Evolutionary conservation across 2,113 vertebrate species (phyloP).

Genomic region (Polyodon spathula): DNA sequence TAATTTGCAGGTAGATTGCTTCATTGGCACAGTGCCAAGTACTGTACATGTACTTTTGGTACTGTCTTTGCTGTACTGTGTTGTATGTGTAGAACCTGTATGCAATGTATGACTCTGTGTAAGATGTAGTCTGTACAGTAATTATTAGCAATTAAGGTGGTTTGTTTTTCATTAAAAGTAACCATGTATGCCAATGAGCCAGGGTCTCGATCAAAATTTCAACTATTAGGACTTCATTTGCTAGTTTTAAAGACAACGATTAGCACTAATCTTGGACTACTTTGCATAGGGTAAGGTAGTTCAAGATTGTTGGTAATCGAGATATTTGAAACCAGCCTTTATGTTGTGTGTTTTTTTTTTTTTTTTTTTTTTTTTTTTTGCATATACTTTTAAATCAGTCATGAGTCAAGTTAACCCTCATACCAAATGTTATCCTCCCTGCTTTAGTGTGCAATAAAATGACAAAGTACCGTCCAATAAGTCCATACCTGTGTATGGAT

Average conservation of each 20-base stretch:
- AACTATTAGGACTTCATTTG: too few relatives aligned
- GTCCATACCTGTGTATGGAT: conserved; percentile 95
- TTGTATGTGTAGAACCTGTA: background rate
- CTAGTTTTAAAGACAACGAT: too few relatives aligned
- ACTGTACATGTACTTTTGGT: background rate
- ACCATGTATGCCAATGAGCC: too few relatives aligned
- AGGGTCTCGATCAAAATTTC: too few relatives aligned
- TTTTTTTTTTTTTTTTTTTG: background rate
- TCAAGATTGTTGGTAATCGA: too few relatives aligned
- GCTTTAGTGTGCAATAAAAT: conserved; percentile 82
- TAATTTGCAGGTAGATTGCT: background rate
- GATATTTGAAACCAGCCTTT: too few relatives aligned
- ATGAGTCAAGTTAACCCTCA: background rate
- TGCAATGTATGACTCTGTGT: background rate
- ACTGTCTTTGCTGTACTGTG: background rate
- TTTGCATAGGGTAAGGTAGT: too few relatives aligned
- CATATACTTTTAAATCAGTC: background rate
- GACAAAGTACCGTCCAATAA: conserved; percentile 75
- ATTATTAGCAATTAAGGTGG: too few relatives aligned
- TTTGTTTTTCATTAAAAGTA: too few relatives aligned
- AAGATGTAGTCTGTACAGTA: too few relatives aligned
- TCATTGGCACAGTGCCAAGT: background rate
- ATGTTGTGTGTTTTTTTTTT: background rate
- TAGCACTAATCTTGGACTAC: too few relatives aligned
- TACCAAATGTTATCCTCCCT: conserved; percentile 22